Conservation (phyloP, 2,888 invertebrate species). For the Thera britannica region DNA sequence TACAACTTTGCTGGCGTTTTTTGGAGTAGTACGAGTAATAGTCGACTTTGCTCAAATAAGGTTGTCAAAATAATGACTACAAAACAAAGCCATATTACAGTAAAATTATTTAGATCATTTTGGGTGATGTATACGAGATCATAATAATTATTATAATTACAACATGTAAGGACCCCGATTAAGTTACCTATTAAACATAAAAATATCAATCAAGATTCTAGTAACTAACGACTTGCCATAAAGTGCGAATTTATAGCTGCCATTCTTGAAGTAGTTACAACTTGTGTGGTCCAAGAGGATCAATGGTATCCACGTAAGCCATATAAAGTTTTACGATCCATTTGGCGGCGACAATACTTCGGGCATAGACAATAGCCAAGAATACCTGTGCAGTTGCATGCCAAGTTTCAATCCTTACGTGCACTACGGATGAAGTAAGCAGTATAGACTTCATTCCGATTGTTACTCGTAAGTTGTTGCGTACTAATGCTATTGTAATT, state of each 20-base stretch:
- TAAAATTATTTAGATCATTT: too few relatives aligned
- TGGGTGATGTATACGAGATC: too few relatives aligned
- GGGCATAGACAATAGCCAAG: slow-evolving; percentile 47
- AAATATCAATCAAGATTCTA: slow-evolving; percentile 6
- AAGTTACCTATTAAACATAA: neutral
- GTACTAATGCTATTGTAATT: slow-evolving; percentile 62
- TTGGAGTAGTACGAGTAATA: too few relatives aligned
- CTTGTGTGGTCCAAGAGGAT: slow-evolving; percentile 48
- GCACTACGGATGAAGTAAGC: slow-evolving; percentile 32
- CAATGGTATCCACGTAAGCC: slow-evolving; percentile 43
- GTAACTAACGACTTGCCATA: slow-evolving; percentile 13
- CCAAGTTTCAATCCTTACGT: slow-evolving; percentile 44
- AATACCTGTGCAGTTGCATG: slow-evolving; percentile 45
- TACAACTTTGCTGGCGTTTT: too few relatives aligned
- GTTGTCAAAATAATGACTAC: too few relatives aligned
- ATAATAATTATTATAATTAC: too few relatives aligned
- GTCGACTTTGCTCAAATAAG: too few relatives aligned
- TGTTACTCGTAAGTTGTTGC: slow-evolving; percentile 46
- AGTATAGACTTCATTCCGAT: slow-evolving; percentile 33
- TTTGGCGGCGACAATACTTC: slow-evolving; percentile 52
- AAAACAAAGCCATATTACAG: too few relatives aligned
- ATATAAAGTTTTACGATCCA: slow-evolving; percentile 56
- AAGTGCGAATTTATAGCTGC: slow-evolving; percentile 36
- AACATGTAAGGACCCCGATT: too few relatives aligned
- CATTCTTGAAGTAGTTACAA: slow-evolving; percentile 29